phyloP scores from a whole-genome alignment of 1,140 invertebrate genomes.

The Phymorhynchus buccinoides region DNA sequence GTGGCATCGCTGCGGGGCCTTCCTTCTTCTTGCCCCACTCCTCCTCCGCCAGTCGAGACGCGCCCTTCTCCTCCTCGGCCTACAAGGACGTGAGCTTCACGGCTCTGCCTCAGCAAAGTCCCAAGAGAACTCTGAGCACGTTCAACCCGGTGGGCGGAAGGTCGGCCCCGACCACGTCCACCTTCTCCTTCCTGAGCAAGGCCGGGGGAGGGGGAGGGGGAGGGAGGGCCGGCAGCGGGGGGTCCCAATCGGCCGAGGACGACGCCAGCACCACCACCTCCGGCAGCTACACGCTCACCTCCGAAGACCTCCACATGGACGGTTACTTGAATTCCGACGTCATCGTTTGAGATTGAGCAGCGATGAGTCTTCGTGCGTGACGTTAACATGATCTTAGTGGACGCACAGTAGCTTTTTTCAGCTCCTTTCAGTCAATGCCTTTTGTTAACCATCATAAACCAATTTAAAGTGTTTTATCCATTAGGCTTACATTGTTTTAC shows the following conservation, averaged over 20 bases:
- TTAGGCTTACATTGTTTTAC: not conserved
- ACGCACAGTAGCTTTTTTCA: too few species aligned
- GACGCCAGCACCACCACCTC: not conserved
- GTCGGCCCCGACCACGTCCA: conserved; percentile 3
- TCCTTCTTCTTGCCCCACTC: not conserved
- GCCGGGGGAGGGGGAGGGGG: not conserved
- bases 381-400: too few species aligned
- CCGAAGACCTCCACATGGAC: conserved; percentile 55
- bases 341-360: conserved; percentile 45
- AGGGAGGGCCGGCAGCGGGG: not conserved
- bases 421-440: too few species aligned
- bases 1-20: not conserved
- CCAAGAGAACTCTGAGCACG: conserved; percentile 30
- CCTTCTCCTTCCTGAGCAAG: not conserved
- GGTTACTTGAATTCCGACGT: conserved; percentile 50
- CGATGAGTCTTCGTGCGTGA: not conserved
- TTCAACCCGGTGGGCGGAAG: not conserved
- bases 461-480: too few species aligned
- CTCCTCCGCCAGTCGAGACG: not conserved
- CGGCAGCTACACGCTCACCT: conserved; percentile 60
- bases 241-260: not conserved
- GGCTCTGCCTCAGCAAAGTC: conserved; percentile 15
- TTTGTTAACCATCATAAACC: too few species aligned
- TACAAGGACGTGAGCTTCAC: not conserved
- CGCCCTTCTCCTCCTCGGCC: not conserved